A percentile compares a stretch with the other conserved stretches of the same genome.
Evolutionary conservation across 2,888 invertebrate species (phyloP).

Genomic region (Clepsis dumicolana): DNA sequence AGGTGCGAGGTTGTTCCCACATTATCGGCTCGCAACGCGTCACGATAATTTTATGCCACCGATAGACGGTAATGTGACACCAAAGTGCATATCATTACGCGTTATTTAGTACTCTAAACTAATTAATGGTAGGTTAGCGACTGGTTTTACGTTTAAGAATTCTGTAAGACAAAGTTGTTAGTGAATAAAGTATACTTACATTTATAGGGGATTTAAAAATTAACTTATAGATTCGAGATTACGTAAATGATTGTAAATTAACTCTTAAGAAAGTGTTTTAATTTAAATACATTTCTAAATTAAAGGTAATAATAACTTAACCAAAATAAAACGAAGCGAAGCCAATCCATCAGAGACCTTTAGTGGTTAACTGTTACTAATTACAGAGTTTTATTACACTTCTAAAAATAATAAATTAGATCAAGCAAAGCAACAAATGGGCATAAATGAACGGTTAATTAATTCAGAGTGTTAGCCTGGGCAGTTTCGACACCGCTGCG

Average conservation of each 20-base stretch:
- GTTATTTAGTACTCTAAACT: conserved; percentile 30
- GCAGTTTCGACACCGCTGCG: conserved; percentile 41
- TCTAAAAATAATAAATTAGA: conserved; percentile 23
- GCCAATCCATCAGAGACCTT: not conserved
- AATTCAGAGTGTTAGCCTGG: conserved; percentile 32
- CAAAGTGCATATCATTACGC: conserved; percentile 38
- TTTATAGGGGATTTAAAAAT: not conserved
- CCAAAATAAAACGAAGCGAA: not conserved
- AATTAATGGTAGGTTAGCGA: conserved; percentile 17
- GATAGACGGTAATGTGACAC: conserved; percentile 48
- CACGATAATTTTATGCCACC: conserved; percentile 50
- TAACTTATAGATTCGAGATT: too few species aligned
- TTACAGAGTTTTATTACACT: conserved; percentile 6
- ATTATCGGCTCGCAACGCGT: conserved; percentile 49
- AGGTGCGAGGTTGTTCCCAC: conserved; percentile 56
- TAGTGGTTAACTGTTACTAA: conserved; percentile 1
- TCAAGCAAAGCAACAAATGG: conserved; percentile 30
- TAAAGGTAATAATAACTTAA: not conserved
- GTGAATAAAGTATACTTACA: not conserved
- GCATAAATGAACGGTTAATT: conserved; percentile 33
- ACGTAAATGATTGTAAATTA: too few species aligned
- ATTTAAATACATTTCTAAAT: too few species aligned
- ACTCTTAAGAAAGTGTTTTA: too few species aligned
- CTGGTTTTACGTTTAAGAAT: conserved; percentile 15
- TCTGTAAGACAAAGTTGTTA: conserved; percentile 3